Conservation (phyloP, 2,888 invertebrate species). For the Epiblema foenella region DNA sequence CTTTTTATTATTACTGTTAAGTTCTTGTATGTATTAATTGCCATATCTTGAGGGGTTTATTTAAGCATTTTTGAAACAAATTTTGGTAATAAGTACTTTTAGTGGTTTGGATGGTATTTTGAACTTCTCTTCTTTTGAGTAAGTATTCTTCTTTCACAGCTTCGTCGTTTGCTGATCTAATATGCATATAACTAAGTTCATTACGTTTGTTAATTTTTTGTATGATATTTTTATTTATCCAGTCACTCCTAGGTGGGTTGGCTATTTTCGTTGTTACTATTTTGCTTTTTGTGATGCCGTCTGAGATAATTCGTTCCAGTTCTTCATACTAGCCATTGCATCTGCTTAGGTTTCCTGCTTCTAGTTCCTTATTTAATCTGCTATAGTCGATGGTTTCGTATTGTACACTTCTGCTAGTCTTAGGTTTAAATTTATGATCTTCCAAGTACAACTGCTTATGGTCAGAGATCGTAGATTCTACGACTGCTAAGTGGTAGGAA, state of each 20-base stretch:
- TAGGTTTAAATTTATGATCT: not conserved
- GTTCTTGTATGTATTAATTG: not conserved
- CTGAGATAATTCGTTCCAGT: not conserved
- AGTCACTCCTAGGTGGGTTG: not conserved
- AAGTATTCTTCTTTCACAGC: not conserved
- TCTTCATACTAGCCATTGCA: not conserved
- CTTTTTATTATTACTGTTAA: not conserved
- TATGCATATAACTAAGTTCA: not conserved
- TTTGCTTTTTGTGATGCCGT: not conserved
- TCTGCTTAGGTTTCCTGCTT: not conserved
- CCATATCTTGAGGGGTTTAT: not conserved
- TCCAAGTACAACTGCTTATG: not conserved
- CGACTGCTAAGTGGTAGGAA: not conserved
- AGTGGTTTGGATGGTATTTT: not conserved
- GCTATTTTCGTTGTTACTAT: not conserved
- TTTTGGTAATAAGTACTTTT: constrained; percentile 1
- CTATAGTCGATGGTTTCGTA: not conserved
- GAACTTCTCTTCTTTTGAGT: not conserved
- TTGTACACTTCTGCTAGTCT: not conserved
- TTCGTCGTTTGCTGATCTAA: not conserved
- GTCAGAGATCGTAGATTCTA: not conserved
- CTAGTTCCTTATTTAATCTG: not conserved
- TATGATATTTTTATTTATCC: not conserved
- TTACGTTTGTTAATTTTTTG: not conserved
- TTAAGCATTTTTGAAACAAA: not conserved